Evolutionary conservation across 2,113 vertebrate genomes (phyloP).

Genomic region (Cyprinus carpio): DNA sequence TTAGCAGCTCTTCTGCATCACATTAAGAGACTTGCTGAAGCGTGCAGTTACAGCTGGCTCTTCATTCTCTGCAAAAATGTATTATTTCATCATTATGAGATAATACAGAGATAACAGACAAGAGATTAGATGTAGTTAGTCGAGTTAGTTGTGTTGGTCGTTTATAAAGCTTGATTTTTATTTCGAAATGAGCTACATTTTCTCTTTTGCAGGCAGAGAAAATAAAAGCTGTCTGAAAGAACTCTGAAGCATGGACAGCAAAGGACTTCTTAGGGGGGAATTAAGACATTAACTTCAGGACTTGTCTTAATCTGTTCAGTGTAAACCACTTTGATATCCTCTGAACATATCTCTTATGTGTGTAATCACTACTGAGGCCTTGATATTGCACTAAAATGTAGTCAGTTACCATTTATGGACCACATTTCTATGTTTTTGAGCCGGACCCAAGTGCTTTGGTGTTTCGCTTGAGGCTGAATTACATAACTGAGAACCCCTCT

Average conservation of each 20-base stretch:
- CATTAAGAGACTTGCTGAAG: constrained; percentile 43
- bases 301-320: neutral
- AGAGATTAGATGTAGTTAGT: constrained; percentile 11
- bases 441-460: neutral
- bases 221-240: constrained; percentile 6
- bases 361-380: neutral
- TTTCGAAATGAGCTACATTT: neutral
- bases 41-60: constrained; percentile 32
- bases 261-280: neutral
- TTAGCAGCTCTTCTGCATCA: constrained; percentile 50
- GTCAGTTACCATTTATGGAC: neutral
- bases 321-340: neutral
- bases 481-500: neutral
- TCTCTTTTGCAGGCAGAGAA: neutral
- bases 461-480: constrained; percentile 22
- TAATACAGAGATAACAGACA: constrained; percentile 23
- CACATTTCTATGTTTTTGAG: neutral
- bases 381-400: neutral
- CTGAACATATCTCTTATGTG: neutral
- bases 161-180: neutral
- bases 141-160: neutral
- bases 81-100: constrained; percentile 4
- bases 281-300: neutral
- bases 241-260: neutral
- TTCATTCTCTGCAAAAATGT: constrained; percentile 17